Evolutionary conservation across 2,113 vertebrate genomes (phyloP).

Genomic region (Semicossyphus pulcher): DNA sequence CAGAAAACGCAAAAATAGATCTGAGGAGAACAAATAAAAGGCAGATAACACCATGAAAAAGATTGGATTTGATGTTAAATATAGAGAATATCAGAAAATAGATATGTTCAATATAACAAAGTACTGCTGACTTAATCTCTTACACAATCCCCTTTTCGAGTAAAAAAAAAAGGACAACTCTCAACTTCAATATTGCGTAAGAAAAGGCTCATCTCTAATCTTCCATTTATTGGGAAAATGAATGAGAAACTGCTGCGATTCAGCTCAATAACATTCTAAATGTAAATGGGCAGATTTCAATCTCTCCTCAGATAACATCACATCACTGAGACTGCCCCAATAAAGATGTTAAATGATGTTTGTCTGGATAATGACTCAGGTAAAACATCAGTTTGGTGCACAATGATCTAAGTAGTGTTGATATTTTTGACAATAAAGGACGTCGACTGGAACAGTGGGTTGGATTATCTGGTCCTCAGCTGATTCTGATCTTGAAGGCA

Average conservation of each 20-base stretch:
- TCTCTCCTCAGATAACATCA: background rate
- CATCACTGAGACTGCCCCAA: background rate
- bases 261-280: background rate
- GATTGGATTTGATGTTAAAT: background rate
- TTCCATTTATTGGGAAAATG: background rate
- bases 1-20: background rate
- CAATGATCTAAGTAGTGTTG: no score
- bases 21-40: background rate
- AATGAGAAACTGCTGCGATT: background rate
- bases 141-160: background rate
- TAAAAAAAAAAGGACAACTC: background rate
- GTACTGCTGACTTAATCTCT: background rate
- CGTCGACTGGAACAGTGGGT: no score
- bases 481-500: no score
- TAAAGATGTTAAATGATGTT: background rate
- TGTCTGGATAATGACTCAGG: no score
- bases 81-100: background rate
- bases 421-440: no score
- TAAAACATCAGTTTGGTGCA: no score
- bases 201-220: background rate
- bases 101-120: background rate
- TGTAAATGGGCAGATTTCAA: background rate
- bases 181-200: background rate
- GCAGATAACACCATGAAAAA: background rate
- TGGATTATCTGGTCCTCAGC: no score